Evolutionary conservation across 2,797 vertebrate genomes (phyloP), one percentile per base, ranked within the genome.

Genomic region (Thunnus albacares): DNA sequence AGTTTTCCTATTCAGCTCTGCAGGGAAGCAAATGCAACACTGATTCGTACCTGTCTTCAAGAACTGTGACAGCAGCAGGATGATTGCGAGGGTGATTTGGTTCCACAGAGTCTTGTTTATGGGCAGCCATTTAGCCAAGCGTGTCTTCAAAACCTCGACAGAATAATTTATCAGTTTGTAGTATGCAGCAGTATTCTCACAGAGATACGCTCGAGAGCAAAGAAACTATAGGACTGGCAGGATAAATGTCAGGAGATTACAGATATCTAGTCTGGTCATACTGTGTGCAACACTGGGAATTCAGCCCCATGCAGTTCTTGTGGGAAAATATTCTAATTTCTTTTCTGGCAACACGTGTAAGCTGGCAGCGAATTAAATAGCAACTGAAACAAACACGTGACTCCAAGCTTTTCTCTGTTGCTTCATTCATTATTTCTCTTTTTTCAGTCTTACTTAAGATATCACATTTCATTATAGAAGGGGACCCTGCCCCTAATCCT

Each of bases 91-190:
- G 61, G 79, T 85, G 85, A 89, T 85, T 89, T 80, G 76, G 67
- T 78, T 86, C 81, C 71, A 47, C 73, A 71, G 82, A 80, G 52
- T 85, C 82, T 89, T 83, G 81, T 86, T 88, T 89, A 85, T 87
- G 83, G 82, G 66, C 74, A 87, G 81, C 83, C 59, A 85, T 88
- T 90, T 87, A 89, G 81, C 81, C 76, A 58, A 84, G 86, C 74
- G 57, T 85, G 85, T 80, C 83, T 78, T 87, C 61, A 79, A 89
- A 91, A 82, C 79, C 68, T 83, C 77, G 26, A 75, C 84, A 85
- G 86, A 87, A 91, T 84, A 63, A 88, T 88, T 85, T 81, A 90
- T 83, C 79, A 68, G 87, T 77, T 84, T 78, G 53, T 47, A 17
- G 65, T 59, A 59, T 28, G 76, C 81, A n/a, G 86, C 61, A 17